phyloP scores from a whole-genome alignment of 2,113 vertebrate genomes.

The Ammospiza caudacuta region DNA sequence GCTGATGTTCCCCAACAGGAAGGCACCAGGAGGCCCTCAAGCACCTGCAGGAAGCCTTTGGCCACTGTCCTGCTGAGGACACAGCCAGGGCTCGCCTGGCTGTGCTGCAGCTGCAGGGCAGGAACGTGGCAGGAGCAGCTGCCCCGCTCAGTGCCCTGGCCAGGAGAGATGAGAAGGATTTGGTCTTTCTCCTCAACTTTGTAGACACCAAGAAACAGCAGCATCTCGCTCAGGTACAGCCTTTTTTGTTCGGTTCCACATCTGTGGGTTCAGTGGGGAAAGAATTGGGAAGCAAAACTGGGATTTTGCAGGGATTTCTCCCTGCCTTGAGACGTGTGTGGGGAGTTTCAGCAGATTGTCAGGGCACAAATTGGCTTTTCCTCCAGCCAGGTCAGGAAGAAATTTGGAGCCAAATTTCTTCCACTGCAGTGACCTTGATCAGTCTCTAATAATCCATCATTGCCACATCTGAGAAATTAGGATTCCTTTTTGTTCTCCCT shows the following conservation, averaged over 20 bases:
- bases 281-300: background rate
- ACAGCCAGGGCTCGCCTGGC: slow-evolving; percentile 80
- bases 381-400: background rate
- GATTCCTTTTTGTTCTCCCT: background rate
- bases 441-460: background rate
- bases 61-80: slow-evolving; percentile 70
- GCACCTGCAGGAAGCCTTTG: slow-evolving; percentile 80
- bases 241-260: no score
- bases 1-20: slow-evolving; percentile 51
- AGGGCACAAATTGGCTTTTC: background rate
- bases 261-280: background rate
- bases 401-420: background rate
- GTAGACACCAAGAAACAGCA: slow-evolving; percentile 74
- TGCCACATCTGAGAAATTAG: background rate
- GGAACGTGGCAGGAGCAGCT: slow-evolving; percentile 69
- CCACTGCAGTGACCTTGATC: background rate
- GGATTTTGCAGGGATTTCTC: background rate
- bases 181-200: slow-evolving; percentile 82
- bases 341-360: background rate
- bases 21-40: slow-evolving; percentile 71
- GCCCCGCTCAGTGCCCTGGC: slow-evolving; percentile 79
- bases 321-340: background rate
- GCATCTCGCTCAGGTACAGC: slow-evolving; percentile 81
- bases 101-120: slow-evolving; percentile 82
- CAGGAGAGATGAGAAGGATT: slow-evolving; percentile 72